Evolutionary conservation across 2,888 invertebrate genomes (phyloP), one percentile per base, ranked within the genome.

Genomic region (Beris morrisii): DNA sequence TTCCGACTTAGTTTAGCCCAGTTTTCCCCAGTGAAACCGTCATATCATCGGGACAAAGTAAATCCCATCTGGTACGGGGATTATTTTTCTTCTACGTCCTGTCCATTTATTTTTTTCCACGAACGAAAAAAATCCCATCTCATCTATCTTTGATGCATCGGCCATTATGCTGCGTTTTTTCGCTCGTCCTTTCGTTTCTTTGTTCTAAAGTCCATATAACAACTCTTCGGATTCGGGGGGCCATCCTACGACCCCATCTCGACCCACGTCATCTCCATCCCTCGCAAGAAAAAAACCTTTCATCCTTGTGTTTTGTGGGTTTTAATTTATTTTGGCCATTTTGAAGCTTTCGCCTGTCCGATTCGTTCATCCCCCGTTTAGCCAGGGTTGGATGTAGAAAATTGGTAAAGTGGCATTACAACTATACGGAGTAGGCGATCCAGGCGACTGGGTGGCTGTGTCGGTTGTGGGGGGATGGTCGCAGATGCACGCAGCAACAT

Each of bases 271-370:
- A 38, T 50, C 61, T 56, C 61, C 32, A 43, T 50, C 61, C 61
- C 52, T 61, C 52, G 50, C 52, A 61, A 61, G 22, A 22, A 22
- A 22, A 22, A 22, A 61, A 61, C 50, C 61, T 50, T 61, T 52
- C 50, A 61, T 61, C 61, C 61, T 61, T 61, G 61, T 61, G 50
- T 66, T 68, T 66, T 65, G 65, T 38, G 65, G 66, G 65, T 67
- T 69, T 69, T 69, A 67, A 69, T 67, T 67, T 67, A 67, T 69
- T 69, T 69, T 69, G 69, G 69, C 69, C 69, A 69, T 69, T 69
- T 69, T 69, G 69, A 67, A 67, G 67, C 65, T 54, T 56, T 67
- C 55, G 63, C 65, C 57, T 54, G 67, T 67, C 67, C 67, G 67
- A 69, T 69, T 69, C 69, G 67, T 58, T 65, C 66, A 64, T 55